Conservation (phyloP, 2,113 vertebrate genomes). For the Thunnus thynnus region DNA sequence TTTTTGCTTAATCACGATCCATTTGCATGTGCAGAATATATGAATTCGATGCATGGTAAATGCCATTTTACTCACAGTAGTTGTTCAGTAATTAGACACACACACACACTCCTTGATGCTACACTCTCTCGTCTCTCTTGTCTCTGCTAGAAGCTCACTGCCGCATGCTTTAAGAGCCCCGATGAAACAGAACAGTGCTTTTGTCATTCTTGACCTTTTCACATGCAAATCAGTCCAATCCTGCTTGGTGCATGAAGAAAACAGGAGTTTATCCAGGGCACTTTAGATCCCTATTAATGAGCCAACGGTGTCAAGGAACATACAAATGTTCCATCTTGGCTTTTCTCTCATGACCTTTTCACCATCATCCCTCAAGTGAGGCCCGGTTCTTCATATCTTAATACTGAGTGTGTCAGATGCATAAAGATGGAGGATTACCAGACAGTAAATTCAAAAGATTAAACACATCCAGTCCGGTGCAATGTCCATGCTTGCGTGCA, state of each 20-base stretch:
- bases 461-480: neutral
- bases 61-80: neutral
- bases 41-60: neutral
- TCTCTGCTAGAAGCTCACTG: neutral
- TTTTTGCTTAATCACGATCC: neutral
- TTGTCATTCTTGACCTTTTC: slow-evolving; percentile 61
- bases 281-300: slow-evolving; percentile 49
- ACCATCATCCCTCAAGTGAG: neutral
- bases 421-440: slow-evolving; percentile 9
- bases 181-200: slow-evolving; percentile 2
- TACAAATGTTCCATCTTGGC: slow-evolving; percentile 12
- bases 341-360: slow-evolving; percentile 29
- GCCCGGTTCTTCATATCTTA: neutral
- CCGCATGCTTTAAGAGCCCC: neutral
- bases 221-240: slow-evolving; percentile 47
- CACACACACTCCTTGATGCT: neutral
- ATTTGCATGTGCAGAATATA: neutral
- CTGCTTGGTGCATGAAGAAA: slow-evolving; percentile 19
- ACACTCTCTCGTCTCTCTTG: neutral
- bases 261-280: slow-evolving; percentile 19
- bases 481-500: neutral
- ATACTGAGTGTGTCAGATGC: neutral
- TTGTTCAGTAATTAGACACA: neutral
- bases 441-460: slow-evolving; percentile 3
- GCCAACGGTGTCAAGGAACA: slow-evolving; percentile 11